phyloP scores from a whole-genome alignment of 1,140 invertebrate species.

The Limonius californicus region DNA sequence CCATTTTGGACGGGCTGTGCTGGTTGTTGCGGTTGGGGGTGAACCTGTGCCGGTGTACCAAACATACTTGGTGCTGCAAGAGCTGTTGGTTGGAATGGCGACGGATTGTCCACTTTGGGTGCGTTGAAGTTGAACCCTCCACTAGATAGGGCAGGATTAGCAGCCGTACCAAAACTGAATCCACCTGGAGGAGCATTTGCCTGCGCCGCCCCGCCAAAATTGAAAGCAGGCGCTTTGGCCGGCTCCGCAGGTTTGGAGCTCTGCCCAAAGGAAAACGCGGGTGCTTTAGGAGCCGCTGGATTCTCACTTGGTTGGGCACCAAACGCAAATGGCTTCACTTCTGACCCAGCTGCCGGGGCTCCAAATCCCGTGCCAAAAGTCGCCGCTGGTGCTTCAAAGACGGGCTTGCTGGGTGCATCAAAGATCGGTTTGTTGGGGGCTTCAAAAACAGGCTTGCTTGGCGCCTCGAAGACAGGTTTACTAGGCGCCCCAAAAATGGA shows the following conservation, averaged over 20 bases:
- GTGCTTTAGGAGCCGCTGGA: neutral
- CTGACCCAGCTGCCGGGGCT: neutral
- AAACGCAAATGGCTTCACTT: constrained; percentile 4
- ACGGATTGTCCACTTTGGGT: neutral
- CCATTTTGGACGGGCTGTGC: neutral
- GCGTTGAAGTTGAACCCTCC: constrained; percentile 13
- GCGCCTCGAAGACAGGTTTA: neutral
- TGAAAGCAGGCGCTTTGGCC: neutral
- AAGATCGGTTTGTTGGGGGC: neutral
- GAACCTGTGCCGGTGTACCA: neutral
- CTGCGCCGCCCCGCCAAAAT: neutral
- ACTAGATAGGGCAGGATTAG: neutral
- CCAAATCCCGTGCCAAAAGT: neutral
- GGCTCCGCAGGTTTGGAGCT: neutral
- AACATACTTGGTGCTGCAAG: neutral
- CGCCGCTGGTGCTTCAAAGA: neutral
- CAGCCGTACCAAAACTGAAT: constrained; percentile 6
- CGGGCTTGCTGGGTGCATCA: neutral
- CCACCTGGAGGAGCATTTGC: neutral
- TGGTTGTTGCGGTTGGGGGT: neutral
- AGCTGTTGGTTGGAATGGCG: neutral
- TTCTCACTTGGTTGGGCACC: neutral
- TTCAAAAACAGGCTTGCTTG: neutral
- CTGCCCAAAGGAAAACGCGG: neutral
- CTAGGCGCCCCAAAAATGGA: neutral